Conservation (phyloP, 2,113 vertebrate species). For the Amphiprion percula region DNA sequence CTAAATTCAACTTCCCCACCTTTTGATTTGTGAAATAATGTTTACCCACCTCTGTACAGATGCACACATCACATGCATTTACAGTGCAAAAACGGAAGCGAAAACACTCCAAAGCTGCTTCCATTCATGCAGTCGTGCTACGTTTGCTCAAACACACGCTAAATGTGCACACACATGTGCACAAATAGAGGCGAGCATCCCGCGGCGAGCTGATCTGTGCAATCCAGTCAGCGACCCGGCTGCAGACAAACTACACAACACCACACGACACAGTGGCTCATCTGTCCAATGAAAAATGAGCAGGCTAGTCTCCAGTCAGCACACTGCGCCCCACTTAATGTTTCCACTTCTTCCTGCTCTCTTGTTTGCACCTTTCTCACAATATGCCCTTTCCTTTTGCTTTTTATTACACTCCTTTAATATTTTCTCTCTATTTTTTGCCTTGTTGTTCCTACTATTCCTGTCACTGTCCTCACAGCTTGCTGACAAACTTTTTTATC, state of each 20-base stretch:
- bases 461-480: slow-evolving; percentile 23
- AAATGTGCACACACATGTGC: slow-evolving; percentile 27
- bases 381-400: slow-evolving; percentile 47
- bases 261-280: slow-evolving; percentile 72
- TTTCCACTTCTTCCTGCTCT: slow-evolving; percentile 51
- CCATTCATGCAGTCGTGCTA: background rate
- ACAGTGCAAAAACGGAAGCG: background rate
- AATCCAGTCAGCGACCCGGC: slow-evolving; percentile 55
- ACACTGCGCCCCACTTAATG: slow-evolving; percentile 54
- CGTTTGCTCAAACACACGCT: slow-evolving; percentile 27
- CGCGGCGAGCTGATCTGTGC: slow-evolving; percentile 59
- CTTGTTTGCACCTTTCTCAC: slow-evolving; percentile 59
- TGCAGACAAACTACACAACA: slow-evolving; percentile 68
- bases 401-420: slow-evolving; percentile 17
- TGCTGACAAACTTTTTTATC: slow-evolving; percentile 17
- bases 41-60: slow-evolving; percentile 45
- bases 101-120: background rate
- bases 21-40: slow-evolving; percentile 68
- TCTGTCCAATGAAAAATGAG: slow-evolving; percentile 81
- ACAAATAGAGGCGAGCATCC: slow-evolving; percentile 51
- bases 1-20: slow-evolving; percentile 67
- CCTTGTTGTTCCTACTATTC: background rate
- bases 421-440: slow-evolving; percentile 17
- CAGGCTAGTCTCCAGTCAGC: slow-evolving; percentile 63
- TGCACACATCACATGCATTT: slow-evolving; percentile 9